Conservation (phyloP, 2,888 invertebrate species). For the Tetragnatha montana region DNA sequence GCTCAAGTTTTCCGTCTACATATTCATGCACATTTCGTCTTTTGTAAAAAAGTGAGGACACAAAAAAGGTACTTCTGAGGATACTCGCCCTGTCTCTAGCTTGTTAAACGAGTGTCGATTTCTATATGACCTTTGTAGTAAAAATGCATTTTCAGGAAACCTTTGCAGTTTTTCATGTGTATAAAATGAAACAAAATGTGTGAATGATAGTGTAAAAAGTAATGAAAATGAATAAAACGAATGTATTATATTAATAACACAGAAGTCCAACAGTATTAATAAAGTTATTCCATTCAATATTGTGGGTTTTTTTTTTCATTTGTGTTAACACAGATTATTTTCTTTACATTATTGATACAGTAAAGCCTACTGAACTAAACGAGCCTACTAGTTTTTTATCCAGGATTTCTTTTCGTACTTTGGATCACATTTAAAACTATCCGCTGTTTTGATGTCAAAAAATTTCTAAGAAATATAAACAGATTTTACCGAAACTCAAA, state of each 20-base stretch:
- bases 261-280: constrained; percentile 66
- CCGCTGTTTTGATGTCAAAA: too few species aligned
- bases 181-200: constrained; percentile 37
- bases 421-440: too few species aligned
- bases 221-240: constrained; percentile 49
- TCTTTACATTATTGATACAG: too few species aligned
- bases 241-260: constrained; percentile 62
- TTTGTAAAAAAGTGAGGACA: constrained; percentile 34
- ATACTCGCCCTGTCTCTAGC: constrained; percentile 35
- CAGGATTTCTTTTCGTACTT: too few species aligned
- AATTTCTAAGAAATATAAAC: too few species aligned
- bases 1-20: constrained; percentile 63
- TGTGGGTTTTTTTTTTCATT: neutral
- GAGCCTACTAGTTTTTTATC: too few species aligned
- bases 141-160: constrained; percentile 50
- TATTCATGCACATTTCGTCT: constrained; percentile 44
- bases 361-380: too few species aligned
- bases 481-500: too few species aligned
- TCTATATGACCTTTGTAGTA: constrained; percentile 58
- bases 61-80: neutral
- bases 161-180: constrained; percentile 54
- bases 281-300: constrained; percentile 63
- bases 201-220: constrained; percentile 61
- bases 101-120: constrained; percentile 39
- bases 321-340: too few species aligned